Conservation (phyloP, 2,888 invertebrate genomes). For the Lysandra coridon region DNA sequence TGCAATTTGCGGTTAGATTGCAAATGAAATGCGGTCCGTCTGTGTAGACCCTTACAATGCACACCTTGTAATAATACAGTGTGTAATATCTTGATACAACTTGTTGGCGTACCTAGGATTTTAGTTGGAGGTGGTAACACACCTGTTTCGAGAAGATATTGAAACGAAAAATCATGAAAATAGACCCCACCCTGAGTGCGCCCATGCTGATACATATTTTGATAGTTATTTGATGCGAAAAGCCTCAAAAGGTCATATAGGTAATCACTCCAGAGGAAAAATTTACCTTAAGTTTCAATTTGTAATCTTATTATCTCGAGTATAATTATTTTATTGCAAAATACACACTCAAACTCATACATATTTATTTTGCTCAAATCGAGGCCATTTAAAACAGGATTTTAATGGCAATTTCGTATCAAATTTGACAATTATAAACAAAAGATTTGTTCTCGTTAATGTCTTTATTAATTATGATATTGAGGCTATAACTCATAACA, state of each 20-base stretch:
- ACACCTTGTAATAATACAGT: no score
- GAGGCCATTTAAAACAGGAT: background rate
- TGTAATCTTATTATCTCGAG: background rate
- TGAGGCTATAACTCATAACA: background rate
- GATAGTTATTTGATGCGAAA: background rate
- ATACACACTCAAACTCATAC: background rate
- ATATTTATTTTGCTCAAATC: background rate
- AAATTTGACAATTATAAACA: background rate
- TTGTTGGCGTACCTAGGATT: no score
- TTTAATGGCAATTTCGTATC: background rate
- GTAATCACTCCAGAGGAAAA: background rate
- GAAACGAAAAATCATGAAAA: no score
- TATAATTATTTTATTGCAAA: background rate
- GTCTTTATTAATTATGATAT: background rate
- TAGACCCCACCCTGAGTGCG: no score
- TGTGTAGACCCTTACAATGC: no score
- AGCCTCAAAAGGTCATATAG: background rate
- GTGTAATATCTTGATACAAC: no score
- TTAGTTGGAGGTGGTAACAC: no score
- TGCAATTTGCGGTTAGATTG: no score
- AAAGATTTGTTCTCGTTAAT: background rate
- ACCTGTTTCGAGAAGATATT: no score
- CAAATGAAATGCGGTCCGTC: no score
- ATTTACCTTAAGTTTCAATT: background rate
- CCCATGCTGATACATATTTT: no score